Conservation (phyloP, 2,797 vertebrate genomes). For the Liasis olivaceus region DNA sequence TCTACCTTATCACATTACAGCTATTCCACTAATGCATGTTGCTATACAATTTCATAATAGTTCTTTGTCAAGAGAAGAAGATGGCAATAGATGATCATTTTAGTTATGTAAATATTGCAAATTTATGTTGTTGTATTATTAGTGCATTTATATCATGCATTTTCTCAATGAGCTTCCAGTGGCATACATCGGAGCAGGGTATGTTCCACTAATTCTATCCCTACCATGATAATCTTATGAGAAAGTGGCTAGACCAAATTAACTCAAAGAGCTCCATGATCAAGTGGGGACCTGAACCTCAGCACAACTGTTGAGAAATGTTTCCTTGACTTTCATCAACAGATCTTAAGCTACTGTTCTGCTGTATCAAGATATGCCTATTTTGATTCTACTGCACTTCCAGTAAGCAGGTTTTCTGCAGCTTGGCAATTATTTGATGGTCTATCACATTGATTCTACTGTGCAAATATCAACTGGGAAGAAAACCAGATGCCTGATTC, state of each 20-base stretch:
- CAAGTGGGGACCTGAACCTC: background rate
- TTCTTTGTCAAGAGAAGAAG: background rate
- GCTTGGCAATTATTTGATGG: background rate
- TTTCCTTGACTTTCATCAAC: background rate
- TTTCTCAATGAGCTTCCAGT: background rate
- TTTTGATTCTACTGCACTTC: background rate
- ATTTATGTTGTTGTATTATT: background rate
- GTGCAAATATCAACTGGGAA: background rate
- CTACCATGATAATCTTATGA: background rate
- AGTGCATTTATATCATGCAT: background rate
- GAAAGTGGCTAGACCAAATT: background rate
- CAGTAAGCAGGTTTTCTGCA: background rate
- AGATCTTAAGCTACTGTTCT: background rate
- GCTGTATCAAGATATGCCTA: background rate
- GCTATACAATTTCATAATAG: background rate
- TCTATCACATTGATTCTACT: background rate
- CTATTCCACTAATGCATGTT: background rate
- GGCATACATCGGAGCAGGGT: background rate
- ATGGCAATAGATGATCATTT: background rate
- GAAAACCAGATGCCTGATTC: slow-evolving; percentile 10
- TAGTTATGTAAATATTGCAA: background rate
- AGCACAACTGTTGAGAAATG: background rate
- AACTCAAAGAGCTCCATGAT: background rate
- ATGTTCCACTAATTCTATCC: background rate
- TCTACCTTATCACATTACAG: background rate